A percentile compares a stretch with the other conserved stretches of the same genome.
Conservation (phyloP, 2,797 vertebrate genomes). For the Aphelocoma californica region DNA sequence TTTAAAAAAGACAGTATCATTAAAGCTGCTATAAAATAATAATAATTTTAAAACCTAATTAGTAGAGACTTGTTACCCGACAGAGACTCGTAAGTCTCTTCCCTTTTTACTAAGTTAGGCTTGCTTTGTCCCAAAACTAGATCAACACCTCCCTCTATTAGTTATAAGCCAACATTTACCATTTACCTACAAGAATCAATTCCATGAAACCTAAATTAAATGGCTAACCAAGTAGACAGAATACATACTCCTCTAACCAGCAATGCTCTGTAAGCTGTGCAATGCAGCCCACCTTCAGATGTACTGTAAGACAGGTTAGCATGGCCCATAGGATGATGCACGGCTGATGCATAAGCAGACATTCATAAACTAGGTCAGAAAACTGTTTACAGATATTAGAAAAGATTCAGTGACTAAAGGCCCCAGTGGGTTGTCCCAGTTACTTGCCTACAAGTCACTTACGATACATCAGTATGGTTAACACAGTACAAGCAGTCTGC, state of each 20-base stretch:
- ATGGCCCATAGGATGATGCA: background rate
- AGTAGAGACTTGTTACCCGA: background rate
- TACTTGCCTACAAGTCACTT: background rate
- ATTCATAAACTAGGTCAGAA: slow-evolving; percentile 4
- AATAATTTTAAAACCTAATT: background rate
- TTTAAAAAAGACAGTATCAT: background rate
- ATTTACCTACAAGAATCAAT: background rate
- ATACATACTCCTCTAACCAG: background rate
- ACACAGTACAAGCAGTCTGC: background rate
- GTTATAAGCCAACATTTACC: background rate
- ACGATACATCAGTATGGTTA: background rate
- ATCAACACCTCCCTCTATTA: background rate
- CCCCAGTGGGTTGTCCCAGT: background rate
- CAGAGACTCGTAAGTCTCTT: background rate
- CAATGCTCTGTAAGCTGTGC: background rate
- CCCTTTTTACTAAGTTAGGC: background rate
- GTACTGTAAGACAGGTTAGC: background rate
- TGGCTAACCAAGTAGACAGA: background rate
- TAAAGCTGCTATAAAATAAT: background rate
- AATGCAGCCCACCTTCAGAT: background rate
- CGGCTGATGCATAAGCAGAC: background rate
- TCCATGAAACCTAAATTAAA: background rate
- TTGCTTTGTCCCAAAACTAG: background rate
- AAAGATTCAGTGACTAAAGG: background rate
- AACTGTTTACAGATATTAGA: background rate